These are phyloP conservation scores for Antennarius striatus DNA, from an alignment of 2,113 vertebrate genomes.

Conservation along the genomic window DNA sequence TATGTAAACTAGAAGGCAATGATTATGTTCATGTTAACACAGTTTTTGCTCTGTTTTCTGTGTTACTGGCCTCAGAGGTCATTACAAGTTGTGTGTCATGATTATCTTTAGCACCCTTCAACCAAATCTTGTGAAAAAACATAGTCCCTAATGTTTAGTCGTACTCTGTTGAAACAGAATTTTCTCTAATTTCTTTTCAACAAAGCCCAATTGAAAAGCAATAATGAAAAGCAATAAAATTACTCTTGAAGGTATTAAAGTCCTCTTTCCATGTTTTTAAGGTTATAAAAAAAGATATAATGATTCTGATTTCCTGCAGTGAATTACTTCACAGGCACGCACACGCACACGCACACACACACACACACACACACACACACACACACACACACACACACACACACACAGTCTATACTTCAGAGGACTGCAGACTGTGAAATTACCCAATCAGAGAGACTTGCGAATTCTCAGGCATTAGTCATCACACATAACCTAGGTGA, in stretches of 20 bases:
- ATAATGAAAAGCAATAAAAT: conserved; percentile 57
- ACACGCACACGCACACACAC: conserved; percentile 1
- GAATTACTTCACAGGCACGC: conserved; percentile 35
- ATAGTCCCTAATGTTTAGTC: conserved; percentile 29
- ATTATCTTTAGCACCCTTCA: conserved; percentile 14
- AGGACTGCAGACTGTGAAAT: conserved; percentile 58
- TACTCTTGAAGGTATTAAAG: conserved; percentile 59
- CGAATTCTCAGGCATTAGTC: conserved; percentile 55
- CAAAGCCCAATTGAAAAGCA: conserved; percentile 57
- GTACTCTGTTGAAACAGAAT: conserved; percentile 32
- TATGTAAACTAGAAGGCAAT: too few species aligned
- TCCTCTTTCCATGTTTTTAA: conserved; percentile 43
- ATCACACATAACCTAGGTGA: conserved; percentile 42
- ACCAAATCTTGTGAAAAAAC: conserved; percentile 7
- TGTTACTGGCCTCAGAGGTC: conserved; percentile 33
- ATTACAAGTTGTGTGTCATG: conserved; percentile 16
- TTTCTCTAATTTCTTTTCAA: conserved; percentile 44
- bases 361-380: conserved; percentile 9
- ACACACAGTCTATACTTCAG: conserved; percentile 21
- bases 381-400: conserved; percentile 3
- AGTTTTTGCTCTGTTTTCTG: conserved; percentile 12
- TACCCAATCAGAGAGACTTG: conserved; percentile 52
- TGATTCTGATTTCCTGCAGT: conserved; percentile 52
- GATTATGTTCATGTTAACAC: too few species aligned
- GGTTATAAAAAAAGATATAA: conserved; percentile 52